phyloP scores from a whole-genome alignment of 2,797 vertebrate species.

The Acanthornis magna region DNA sequence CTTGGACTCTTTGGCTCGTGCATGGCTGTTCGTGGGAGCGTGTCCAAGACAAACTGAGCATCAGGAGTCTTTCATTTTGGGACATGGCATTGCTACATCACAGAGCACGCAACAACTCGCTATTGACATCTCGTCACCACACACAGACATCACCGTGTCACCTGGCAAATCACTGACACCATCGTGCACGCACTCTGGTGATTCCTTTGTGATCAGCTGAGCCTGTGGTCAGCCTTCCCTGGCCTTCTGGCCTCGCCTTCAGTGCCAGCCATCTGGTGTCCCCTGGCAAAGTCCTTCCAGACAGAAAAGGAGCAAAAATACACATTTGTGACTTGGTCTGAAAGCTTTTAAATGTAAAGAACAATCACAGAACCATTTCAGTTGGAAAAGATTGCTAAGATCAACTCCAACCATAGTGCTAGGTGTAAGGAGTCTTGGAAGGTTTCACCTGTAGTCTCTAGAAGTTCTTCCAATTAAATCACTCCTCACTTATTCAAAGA shows the following conservation, averaged over 20 bases:
- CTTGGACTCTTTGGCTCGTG: background rate
- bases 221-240: no score
- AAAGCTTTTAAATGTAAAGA: background rate
- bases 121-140: rapidly evolving
- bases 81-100: background rate
- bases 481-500: background rate
- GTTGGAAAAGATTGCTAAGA: background rate
- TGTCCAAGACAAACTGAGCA: background rate
- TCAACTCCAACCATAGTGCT: rapidly evolving
- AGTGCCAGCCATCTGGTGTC: no score
- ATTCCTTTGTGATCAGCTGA: background rate
- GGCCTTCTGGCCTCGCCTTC: no score
- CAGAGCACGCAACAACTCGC: rapidly evolving
- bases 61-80: background rate
- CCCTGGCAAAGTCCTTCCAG: background rate
- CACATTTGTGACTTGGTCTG: background rate
- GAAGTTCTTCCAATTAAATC: background rate
- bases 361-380: background rate
- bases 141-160: rapidly evolving
- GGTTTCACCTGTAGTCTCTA: background rate
- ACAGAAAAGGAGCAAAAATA: rapidly evolving
- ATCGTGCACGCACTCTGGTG: rapidly evolving
- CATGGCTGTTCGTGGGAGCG: rapidly evolving
- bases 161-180: rapidly evolving
- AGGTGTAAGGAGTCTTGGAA: background rate